phyloP scores from a whole-genome alignment of 2,113 vertebrate genomes.

The Chionomys nivalis region DNA sequence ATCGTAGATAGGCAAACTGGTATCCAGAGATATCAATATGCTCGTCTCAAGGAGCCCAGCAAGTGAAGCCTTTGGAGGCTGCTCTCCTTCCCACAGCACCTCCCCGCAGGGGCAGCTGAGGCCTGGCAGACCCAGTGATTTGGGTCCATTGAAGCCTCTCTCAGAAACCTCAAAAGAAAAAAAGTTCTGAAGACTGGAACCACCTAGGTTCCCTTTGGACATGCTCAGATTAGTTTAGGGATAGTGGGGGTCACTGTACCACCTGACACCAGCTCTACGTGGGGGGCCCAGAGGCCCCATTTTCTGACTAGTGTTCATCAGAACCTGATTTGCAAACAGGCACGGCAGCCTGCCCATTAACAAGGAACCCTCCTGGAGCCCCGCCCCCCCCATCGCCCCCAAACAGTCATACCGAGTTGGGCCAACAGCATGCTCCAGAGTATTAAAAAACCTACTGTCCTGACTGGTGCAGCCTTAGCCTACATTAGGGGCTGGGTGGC shows the following conservation, averaged over 20 bases:
- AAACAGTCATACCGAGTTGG: neutral
- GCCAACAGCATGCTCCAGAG: neutral
- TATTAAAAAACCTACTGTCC: neutral
- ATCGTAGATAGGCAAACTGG: neutral
- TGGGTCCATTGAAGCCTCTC: neutral
- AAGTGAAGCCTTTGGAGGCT: neutral
- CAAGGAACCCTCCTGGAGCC: neutral
- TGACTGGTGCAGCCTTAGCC: neutral
- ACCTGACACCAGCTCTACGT: neutral
- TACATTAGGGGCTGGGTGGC: neutral
- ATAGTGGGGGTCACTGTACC: neutral
- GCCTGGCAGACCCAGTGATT: neutral
- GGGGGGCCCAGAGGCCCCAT: neutral
- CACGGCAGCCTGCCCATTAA: neutral
- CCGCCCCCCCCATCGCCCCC: neutral
- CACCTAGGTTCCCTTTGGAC: too few species aligned
- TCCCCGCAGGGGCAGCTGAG: neutral
- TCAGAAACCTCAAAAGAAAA: neutral
- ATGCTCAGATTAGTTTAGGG: neutral
- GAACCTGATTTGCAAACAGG: slow-evolving; percentile 5
- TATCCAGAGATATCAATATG: neutral
- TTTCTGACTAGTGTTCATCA: neutral
- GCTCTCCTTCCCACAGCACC: neutral
- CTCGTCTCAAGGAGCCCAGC: neutral
- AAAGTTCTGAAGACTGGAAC: neutral